A percentile compares a stretch with the other conserved stretches of the same genome.
These are phyloP conservation scores for Aphelinus certus DNA, from an alignment of 1,140 invertebrate species.

Conservation along the genomic window DNA sequence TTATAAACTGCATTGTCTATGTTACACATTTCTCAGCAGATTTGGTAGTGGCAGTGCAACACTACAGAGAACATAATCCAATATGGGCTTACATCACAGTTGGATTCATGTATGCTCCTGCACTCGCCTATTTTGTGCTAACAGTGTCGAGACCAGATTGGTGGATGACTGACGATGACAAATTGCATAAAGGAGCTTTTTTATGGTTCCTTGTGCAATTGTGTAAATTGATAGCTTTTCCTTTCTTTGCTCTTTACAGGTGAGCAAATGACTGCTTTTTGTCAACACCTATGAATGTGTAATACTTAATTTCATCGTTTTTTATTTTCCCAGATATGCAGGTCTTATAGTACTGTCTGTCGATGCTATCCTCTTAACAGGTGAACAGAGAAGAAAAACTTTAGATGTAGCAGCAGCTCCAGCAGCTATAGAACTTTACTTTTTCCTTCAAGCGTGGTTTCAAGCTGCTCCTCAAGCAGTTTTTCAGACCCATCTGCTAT, in stretches of 20 bases:
- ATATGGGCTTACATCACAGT: constrained; percentile 65
- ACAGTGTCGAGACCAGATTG: constrained; percentile 69
- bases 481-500: constrained; percentile 70
- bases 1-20: constrained; percentile 61
- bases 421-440: constrained; percentile 75
- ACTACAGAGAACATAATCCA: constrained; percentile 63
- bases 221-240: constrained; percentile 71
- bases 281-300: no score
- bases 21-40: constrained; percentile 64
- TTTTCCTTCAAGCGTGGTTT: constrained; percentile 79
- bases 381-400: constrained; percentile 70
- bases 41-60: constrained; percentile 62
- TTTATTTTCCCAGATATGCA: constrained; percentile 66
- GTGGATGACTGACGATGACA: constrained; percentile 63
- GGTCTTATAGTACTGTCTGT: constrained; percentile 76
- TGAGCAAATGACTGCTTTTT: constrained; percentile 48
- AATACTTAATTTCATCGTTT: neutral
- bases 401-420: constrained; percentile 68
- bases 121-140: constrained; percentile 66
- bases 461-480: constrained; percentile 77
- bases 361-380: constrained; percentile 72
- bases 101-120: constrained; percentile 66
- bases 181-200: constrained; percentile 52
- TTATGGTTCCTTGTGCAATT: constrained; percentile 70
- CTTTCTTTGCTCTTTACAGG: constrained; percentile 75